Evolutionary conservation across 2,888 invertebrate genomes (phyloP), one percentile per base, ranked within the genome.

Genomic region (Stictocephala bisonia): DNA sequence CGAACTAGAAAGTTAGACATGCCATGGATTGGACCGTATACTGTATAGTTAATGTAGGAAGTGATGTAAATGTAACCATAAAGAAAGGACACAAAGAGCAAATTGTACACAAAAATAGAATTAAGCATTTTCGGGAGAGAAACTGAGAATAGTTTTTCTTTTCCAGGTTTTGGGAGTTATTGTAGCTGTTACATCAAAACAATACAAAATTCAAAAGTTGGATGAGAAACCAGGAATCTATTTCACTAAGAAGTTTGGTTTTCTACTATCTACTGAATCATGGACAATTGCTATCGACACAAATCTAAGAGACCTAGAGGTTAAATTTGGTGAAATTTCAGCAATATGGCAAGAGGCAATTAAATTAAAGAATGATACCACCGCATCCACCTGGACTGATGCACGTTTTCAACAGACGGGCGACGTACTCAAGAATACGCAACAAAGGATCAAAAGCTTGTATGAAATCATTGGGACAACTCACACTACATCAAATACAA

Each of bases 61-160:
- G 22, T 40, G 35, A 60, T 1, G 60, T 60, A 3, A 60, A 60
- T 22, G 60, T 60, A 13, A 60, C 40, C 2, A 40, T 60, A 13
- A 60, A 40, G n/a, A 40, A 13, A 20, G 60, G 60, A 1, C 20
- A 26, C 11, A 18, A 35, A 3, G 3, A 2, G 3, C 40, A 60
- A 22, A 22, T 9, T 22, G 60, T 60, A 18, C 60, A 60, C 26
- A 40, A 40, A 11, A 60, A 60, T 60, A 64, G 44, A 11, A 11
- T 64, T 7, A 64, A 64, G 44, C 64, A 41, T 26, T 41, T 41
- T 26, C 41, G 44, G 18, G 64, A 64, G 27, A 40, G 44, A 44
- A 41, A 41, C 44, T 64, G 9, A 64, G 11, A n/a, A 24, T 15
- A 9, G 7, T 3, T 44, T 9, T 26, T 15, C 44, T 26, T 3